Conservation (phyloP, 2,888 invertebrate species). For the Trichogramma dendrolimi region DNA sequence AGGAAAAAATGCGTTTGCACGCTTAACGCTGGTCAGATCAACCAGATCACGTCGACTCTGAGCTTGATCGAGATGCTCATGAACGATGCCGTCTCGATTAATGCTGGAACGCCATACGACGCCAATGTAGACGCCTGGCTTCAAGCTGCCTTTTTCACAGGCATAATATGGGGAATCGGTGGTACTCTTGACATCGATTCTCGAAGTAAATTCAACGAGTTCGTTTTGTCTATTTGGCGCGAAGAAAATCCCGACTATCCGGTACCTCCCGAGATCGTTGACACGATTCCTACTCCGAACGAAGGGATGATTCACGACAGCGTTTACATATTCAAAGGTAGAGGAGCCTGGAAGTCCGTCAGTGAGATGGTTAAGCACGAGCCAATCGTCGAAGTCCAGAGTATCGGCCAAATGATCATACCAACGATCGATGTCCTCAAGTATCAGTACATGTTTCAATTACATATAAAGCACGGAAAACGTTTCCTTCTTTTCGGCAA, state of each 20-base stretch:
- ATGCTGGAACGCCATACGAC: conserved; percentile 61
- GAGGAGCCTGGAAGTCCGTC: conserved; percentile 86
- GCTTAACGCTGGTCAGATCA: conserved; percentile 68
- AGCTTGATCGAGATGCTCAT: conserved; percentile 74
- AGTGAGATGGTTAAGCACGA: conserved; percentile 66
- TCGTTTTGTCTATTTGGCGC: conserved; percentile 58
- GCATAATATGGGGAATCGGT: conserved; percentile 80
- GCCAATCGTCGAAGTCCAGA: conserved; percentile 64
- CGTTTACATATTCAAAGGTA: conserved; percentile 73
- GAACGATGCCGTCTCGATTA: conserved; percentile 66
- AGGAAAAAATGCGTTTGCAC: conserved; percentile 65
- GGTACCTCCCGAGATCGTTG: conserved; percentile 59
- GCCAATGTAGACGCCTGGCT: conserved; percentile 69
- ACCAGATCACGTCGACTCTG: conserved; percentile 68
- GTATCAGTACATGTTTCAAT: conserved; percentile 69
- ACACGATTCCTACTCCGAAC: conserved; percentile 71
- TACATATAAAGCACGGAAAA: conserved; percentile 68
- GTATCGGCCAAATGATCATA: conserved; percentile 70
- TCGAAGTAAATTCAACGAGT: conserved; percentile 64
- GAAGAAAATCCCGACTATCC: conserved; percentile 53
- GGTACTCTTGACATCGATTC: conserved; percentile 74
- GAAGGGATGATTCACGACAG: conserved; percentile 80
- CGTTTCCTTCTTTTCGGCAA: conserved; percentile 75
- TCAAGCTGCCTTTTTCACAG: conserved; percentile 71
- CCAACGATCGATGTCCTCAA: conserved; percentile 84